A percentile compares a stretch with the other conserved stretches of the same genome.
phyloP scores from a whole-genome alignment of 2,888 invertebrate genomes.

The Leucoptera coffeella region DNA sequence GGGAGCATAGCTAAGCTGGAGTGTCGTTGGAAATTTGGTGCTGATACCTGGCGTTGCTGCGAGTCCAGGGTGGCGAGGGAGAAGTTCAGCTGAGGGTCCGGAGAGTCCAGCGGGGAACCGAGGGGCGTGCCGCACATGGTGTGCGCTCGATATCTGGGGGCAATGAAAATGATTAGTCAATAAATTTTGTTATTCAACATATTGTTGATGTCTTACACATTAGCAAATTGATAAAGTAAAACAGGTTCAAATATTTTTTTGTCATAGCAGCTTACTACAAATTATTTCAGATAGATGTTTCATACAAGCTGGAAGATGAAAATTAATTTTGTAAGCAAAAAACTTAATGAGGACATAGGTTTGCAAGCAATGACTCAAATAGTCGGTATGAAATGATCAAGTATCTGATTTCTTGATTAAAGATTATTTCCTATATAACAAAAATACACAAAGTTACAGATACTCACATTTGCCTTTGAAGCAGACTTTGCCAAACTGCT shows the following conservation, averaged over 20 bases:
- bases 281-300: too few relatives aligned
- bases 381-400: too few relatives aligned
- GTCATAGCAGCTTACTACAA: too few relatives aligned
- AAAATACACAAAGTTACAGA: not conserved
- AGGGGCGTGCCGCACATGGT: slow-evolving; percentile 73
- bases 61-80: slow-evolving; percentile 57
- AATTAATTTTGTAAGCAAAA: too few relatives aligned
- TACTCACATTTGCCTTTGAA: slow-evolving; percentile 81
- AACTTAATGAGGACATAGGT: too few relatives aligned
- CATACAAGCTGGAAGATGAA: too few relatives aligned
- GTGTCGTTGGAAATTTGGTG: slow-evolving; percentile 42
- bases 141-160: slow-evolving; percentile 73
- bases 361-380: too few relatives aligned
- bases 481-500: slow-evolving; percentile 85
- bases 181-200: not conserved
- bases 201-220: too few relatives aligned
- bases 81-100: slow-evolving; percentile 63
- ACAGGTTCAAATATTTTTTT: too few relatives aligned
- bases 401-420: too few relatives aligned
- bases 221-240: too few relatives aligned
- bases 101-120: slow-evolving; percentile 79
- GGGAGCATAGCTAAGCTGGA: slow-evolving; percentile 39
- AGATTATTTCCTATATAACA: too few relatives aligned
- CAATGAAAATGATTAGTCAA: slow-evolving; percentile 2
- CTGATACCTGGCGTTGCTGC: slow-evolving; percentile 59